Percentiles rank a stretch among this genome's conserved stretches.
Evolutionary conservation across 2,888 invertebrate genomes (phyloP).

Genomic region (Seira musarum): DNA sequence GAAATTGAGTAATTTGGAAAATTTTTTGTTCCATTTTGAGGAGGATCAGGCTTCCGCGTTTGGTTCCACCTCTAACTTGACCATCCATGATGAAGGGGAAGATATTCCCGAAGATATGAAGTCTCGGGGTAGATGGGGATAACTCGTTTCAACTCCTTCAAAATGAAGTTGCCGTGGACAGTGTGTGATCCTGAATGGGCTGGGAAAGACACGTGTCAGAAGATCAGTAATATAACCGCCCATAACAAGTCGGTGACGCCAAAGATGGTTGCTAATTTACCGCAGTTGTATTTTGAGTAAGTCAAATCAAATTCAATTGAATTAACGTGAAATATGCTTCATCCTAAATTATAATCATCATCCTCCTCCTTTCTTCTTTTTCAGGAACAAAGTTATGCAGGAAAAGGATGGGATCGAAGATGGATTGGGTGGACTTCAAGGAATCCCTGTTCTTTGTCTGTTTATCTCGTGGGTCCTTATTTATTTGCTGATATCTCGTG

Average conservation of each 20-base stretch:
- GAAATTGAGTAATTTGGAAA: background rate
- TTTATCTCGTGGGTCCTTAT: constrained; percentile 80
- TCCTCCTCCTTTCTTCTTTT: too few species aligned
- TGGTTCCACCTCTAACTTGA: background rate
- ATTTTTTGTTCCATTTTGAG: background rate
- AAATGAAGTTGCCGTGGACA: constrained; percentile 81
- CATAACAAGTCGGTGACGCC: background rate
- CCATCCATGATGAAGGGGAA: background rate
- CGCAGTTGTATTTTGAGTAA: too few species aligned
- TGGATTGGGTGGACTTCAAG: constrained; percentile 69
- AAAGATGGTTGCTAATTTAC: too few species aligned
- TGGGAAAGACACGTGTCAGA: constrained; percentile 79
- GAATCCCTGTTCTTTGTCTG: constrained; percentile 74
- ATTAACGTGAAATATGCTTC: too few species aligned
- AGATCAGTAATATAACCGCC: constrained; percentile 76
- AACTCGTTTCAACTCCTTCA: constrained; percentile 78
- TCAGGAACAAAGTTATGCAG: too few species aligned
- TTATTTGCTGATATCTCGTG: constrained; percentile 81
- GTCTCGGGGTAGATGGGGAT: constrained; percentile 74
- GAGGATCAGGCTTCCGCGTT: background rate
- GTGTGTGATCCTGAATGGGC: constrained; percentile 79
- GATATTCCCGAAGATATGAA: constrained; percentile 21
- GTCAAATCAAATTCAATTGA: too few species aligned
- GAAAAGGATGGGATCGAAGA: constrained; percentile 53
- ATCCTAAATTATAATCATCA: too few species aligned